Base-by-base conservation (phyloP, 2,888 invertebrate genomes). In the Nephrocerus scutellatus region DNA sequence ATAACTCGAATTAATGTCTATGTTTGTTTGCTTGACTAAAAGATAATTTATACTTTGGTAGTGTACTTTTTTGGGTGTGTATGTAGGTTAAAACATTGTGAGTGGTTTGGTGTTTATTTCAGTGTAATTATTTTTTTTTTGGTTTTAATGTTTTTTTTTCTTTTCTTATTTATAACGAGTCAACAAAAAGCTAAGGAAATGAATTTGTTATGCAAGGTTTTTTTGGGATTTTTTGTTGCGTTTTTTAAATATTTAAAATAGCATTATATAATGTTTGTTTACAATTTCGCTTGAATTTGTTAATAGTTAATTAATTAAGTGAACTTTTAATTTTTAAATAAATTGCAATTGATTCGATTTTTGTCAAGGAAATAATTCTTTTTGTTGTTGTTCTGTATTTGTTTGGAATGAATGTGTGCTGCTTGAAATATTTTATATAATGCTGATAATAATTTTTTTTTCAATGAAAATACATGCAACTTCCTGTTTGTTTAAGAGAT, bases 131-230 rank as follows among this genome's bases (percentile, higher is more conserved):
- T 21, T 15, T 47, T 48, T 52, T 45, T 48, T 51, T 16, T 39
- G 46, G 44, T 42, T 48, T 42, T 24, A 41, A 35, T 36, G 12
- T 19, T n/a, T 28, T 39, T 23, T 28, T 32, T 30, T 38, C 28
- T 25, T 29, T 33, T 15, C 33, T 48, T 52, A 48, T 53, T 49
- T 30, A 38, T 23, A 42, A 38, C 31, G 16, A 31, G 33, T 30
- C 44, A 47, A 42, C 23, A 18, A 42, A 36, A 44, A 47, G 41
- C 40, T 38, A 37, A 62, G 57, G 52, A 58, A 56, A 63, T 64
- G 64, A 64, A 64, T 64, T 65, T 64, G 64, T 64, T 65, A 65
- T 65, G 65, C 64, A 64, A 64, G 60, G 53, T 60, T 63, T 64
- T 63, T 57, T 57, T 47, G 38, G 8, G 14, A 12, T 29, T 36